Evolutionary conservation across 2,113 vertebrate species (phyloP).

Genomic region (Microcebus griseorufus): DNA sequence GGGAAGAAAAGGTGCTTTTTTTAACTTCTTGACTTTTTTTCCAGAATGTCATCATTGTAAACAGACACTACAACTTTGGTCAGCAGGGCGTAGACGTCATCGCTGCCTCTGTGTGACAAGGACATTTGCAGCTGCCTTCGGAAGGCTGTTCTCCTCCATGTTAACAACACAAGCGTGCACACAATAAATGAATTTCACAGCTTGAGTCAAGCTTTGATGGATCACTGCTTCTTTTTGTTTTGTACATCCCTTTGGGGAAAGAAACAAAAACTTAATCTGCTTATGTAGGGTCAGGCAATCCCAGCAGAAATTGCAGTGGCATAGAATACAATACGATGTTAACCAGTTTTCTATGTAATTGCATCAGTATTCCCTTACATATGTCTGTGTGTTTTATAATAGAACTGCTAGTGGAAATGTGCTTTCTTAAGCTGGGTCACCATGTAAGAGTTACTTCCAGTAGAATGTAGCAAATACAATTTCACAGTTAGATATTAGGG

Average conservation of each 20-base stretch:
- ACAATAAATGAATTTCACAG: neutral
- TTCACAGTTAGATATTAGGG: neutral
- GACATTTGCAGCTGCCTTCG: neutral
- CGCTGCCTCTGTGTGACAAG: neutral
- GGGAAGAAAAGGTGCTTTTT: neutral
- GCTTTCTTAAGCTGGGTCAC: constrained; percentile 23
- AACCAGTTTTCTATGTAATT: constrained; percentile 1
- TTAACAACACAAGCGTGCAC: neutral
- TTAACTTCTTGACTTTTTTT: neutral
- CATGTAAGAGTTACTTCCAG: constrained; percentile 17
- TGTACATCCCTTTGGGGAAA: neutral
- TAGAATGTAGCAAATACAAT: neutral
- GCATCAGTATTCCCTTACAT: neutral
- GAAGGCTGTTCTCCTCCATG: neutral
- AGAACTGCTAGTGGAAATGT: constrained; percentile 53
- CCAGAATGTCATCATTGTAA: neutral
- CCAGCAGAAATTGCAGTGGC: neutral
- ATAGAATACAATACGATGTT: neutral
- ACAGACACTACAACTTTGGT: neutral
- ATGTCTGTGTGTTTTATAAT: constrained; percentile 66
- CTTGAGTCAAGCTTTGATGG: neutral
- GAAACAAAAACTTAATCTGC: neutral
- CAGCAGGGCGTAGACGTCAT: neutral
- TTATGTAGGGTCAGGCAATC: neutral
- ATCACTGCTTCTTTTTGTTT: neutral